A percentile compares a stretch with the other conserved stretches of the same genome.
phyloP scores from a whole-genome alignment of 2,113 vertebrate species.

The Hystrix brachyura region DNA sequence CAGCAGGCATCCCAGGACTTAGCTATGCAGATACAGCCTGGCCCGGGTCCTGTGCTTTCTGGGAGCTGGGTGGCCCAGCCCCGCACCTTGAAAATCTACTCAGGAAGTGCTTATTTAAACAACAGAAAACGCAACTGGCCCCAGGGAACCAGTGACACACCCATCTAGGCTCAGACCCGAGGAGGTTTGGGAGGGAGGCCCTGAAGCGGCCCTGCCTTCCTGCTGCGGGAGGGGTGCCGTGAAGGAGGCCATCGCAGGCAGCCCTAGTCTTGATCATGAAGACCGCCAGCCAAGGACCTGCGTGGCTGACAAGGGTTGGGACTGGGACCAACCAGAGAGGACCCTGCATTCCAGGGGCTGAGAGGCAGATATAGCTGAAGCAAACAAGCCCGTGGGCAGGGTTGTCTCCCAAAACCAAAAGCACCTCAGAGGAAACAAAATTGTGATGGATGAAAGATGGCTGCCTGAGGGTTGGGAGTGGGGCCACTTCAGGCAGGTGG shows the following conservation, averaged over 20 bases:
- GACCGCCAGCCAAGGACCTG: background rate
- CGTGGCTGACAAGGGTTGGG: background rate
- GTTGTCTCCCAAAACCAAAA: background rate
- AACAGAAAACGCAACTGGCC: background rate
- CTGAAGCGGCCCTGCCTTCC: background rate
- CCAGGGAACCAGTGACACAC: background rate
- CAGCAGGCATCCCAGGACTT: background rate
- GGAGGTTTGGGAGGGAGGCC: background rate
- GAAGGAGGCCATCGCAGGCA: no score
- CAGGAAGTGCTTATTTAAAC: background rate
- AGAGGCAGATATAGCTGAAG: background rate
- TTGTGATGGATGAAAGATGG: background rate
- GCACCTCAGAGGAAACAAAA: background rate
- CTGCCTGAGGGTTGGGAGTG: rapidly evolving
- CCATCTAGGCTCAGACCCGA: rapidly evolving
- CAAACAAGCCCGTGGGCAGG: background rate
- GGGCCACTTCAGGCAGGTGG: background rate
- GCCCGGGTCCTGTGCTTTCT: background rate
- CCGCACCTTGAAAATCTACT: background rate
- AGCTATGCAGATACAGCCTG: background rate
- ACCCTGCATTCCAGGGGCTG: background rate
- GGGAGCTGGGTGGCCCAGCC: background rate
- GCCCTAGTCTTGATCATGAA: background rate
- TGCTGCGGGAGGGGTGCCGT: background rate
- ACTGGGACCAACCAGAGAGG: background rate